A percentile compares a stretch with the other conserved stretches of the same genome.
These are phyloP conservation scores for Nebria brevicollis DNA, from an alignment of 2,888 invertebrate species.

Conservation along the genomic window DNA sequence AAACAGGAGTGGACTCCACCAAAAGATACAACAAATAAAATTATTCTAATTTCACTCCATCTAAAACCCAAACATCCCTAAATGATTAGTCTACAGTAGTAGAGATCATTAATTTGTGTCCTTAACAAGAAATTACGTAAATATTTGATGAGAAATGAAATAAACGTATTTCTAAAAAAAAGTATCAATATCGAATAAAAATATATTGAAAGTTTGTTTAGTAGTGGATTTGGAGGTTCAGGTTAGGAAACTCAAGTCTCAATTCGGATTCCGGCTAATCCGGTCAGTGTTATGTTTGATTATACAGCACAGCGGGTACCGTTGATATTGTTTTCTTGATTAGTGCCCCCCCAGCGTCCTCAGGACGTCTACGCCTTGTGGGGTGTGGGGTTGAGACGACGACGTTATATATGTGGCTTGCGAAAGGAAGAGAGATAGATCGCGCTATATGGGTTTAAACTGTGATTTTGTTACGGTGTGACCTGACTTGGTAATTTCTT, in stretches of 20 bases:
- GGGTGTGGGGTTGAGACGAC: not conserved
- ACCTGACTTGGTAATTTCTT: conserved; percentile 36
- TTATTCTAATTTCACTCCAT: no score
- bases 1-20: not conserved
- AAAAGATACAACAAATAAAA: not conserved
- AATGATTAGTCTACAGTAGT: no score
- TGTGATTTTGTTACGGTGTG: conserved; percentile 33
- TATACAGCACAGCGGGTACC: conserved; percentile 60
- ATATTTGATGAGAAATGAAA: no score
- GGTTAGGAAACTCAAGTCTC: conserved; percentile 46
- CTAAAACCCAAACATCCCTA: no score
- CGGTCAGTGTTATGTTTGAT: conserved; percentile 57
- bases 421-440: conserved; percentile 10
- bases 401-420: not conserved
- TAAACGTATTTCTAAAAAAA: no score
- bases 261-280: conserved; percentile 55
- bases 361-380: not conserved
- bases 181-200: not conserved
- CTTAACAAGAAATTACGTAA: no score
- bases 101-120: no score
- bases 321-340: conserved; percentile 66
- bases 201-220: not conserved
- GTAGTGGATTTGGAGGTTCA: conserved; percentile 36
- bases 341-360: conserved; percentile 53
- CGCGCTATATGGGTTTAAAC: conserved; percentile 33